A percentile compares a stretch with the other conserved stretches of the same genome.
Conservation (phyloP, 2,888 invertebrate species). For the Cephalotes varians region DNA sequence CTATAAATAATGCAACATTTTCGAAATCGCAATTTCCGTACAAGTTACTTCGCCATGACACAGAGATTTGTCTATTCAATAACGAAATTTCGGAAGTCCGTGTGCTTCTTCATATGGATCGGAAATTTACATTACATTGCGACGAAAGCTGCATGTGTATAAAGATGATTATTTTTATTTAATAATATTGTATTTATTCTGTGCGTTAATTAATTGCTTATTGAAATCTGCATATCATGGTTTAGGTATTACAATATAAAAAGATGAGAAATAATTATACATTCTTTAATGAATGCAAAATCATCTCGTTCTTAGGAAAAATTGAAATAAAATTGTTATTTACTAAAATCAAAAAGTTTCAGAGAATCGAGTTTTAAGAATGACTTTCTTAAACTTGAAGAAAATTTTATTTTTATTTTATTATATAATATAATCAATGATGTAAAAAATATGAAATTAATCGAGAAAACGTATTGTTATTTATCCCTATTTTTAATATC, state of each 20-base stretch:
- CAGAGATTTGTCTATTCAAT: conserved; percentile 62
- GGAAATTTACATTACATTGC: conserved; percentile 26
- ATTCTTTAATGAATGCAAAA: not conserved
- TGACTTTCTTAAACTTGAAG: not conserved
- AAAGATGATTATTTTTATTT: conserved; percentile 21
- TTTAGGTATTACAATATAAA: conserved; percentile 2
- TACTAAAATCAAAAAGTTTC: not conserved
- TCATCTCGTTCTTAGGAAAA: not conserved
- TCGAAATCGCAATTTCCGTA: conserved; percentile 61
- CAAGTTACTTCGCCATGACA: conserved; percentile 70
- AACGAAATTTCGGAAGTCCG: conserved; percentile 63
- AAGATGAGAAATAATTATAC: not conserved
- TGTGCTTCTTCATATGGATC: conserved; percentile 56
- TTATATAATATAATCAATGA: no score
- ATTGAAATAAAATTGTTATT: conserved; percentile 2
- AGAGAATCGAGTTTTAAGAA: not conserved
- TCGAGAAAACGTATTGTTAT: not conserved
- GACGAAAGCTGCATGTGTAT: conserved; percentile 28
- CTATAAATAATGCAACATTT: conserved; percentile 57
- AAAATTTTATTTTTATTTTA: not conserved
- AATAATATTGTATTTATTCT: not conserved
- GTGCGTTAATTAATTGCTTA: not conserved
- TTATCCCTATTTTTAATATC: not conserved
- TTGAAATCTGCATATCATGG: not conserved
- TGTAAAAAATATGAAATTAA: not conserved